Evolutionary conservation across 2,888 invertebrate genomes (phyloP).

Genomic region (Pristionchus maxplancki): DNA sequence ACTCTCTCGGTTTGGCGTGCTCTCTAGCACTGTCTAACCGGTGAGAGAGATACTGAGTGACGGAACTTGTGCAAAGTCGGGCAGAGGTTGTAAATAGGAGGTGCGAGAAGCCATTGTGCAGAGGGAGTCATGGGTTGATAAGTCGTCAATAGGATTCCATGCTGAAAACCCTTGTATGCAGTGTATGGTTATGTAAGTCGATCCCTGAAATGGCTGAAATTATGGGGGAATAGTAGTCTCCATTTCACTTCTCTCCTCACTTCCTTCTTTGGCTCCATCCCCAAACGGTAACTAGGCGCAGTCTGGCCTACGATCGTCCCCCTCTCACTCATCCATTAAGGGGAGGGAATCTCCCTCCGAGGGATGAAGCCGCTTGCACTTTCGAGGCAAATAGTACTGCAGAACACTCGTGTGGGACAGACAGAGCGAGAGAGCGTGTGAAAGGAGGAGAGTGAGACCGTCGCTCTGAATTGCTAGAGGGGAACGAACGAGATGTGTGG

Average conservation of each 20-base stretch:
- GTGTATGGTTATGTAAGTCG: background rate
- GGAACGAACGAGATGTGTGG: background rate
- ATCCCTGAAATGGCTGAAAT: background rate
- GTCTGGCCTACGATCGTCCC: background rate
- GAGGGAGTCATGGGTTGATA: too few species aligned
- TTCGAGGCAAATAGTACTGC: background rate
- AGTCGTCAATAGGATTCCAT: too few species aligned
- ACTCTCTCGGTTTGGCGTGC: background rate
- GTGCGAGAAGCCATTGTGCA: too few species aligned
- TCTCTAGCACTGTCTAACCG: too few species aligned
- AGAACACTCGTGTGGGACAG: background rate
- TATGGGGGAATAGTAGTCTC: too few species aligned
- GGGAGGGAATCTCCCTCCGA: background rate
- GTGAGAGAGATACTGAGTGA: too few species aligned
- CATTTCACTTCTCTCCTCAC: background rate
- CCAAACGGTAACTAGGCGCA: background rate
- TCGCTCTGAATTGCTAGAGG: background rate
- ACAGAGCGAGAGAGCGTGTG: background rate
- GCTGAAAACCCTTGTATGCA: background rate
- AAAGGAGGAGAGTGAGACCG: background rate
- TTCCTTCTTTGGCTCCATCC: background rate
- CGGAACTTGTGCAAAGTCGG: too few species aligned
- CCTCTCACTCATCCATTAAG: background rate
- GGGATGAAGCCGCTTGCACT: conserved; percentile 1
- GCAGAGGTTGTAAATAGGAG: too few species aligned